Evolutionary conservation across 35 echinoderm and acorn worm genomes (phyloP).

Genomic region (Nesometra sesokonis): DNA sequence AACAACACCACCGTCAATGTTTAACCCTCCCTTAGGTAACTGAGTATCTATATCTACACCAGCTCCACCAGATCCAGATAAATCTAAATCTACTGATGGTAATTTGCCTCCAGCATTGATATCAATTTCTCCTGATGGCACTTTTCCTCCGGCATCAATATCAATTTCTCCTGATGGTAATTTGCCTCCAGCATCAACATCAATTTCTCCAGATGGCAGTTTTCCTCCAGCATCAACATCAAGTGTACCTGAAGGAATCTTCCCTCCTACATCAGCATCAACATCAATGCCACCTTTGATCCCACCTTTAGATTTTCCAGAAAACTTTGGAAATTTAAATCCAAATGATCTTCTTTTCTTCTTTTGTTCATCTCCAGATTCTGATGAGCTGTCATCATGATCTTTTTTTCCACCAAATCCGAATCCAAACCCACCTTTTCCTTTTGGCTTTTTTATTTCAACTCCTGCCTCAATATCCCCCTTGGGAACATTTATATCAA

Average conservation of each 20-base stretch:
- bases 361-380: constrained; percentile 4
- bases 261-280: constrained; percentile 12
- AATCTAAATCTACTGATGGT: constrained; percentile 18
- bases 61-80: too few species aligned
- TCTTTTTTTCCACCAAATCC: background rate
- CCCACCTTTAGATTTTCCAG: background rate
- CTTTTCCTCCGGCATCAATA: constrained; percentile 10
- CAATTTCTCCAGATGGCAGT: constrained; percentile 22
- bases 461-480: constrained; percentile 12
- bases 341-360: background rate
- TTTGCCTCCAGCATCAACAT: constrained; percentile 13
- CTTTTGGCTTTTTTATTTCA: background rate
- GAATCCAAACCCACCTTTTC: background rate
- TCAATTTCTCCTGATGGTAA: constrained; percentile 7
- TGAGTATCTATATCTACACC: background rate
- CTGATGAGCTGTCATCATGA: background rate
- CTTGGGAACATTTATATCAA: background rate
- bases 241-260: constrained; percentile 9
- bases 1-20: constrained; percentile 9
- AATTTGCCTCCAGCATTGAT: constrained; percentile 26
- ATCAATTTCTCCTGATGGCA: constrained; percentile 26
- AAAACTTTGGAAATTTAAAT: background rate
- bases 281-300: constrained; percentile 3
- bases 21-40: background rate
- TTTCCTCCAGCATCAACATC: constrained; percentile 31